Base-by-base conservation (phyloP, 2,888 invertebrate species). In the Drosophila monieri region DNA sequence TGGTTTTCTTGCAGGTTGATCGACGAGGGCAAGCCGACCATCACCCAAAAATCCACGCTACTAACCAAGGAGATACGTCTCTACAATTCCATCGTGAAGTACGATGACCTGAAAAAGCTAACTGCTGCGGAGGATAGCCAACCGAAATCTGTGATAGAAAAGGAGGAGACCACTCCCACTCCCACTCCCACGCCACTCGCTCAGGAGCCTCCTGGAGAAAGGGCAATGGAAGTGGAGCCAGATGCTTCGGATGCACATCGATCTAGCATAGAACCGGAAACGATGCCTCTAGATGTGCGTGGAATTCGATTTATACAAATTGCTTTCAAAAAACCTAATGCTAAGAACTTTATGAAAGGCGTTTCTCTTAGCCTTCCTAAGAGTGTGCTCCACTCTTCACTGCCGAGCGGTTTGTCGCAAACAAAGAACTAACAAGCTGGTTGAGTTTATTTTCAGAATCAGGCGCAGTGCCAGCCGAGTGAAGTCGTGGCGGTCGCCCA, bases 61-160 rank as follows among this genome's bases (percentile, higher is more conserved):
- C 78, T 91, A 46, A 89, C 90, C 32, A 62, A 78, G 37, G 88
- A 90, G 71, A 91, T 91, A 39, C 90, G 90, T 64, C 53, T 77
- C 15, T 90, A 91, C 25, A 91, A 91, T 73, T 74, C 85, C n/a
- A 71, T 85, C 12, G 60, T 68, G 23, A 83, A 79, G 56, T 85
- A 66, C 55, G 73, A 77, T 18, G 81, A 90, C 69, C 51, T 88
- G 18, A 15, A 43, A 3, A 64, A 62, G 4, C 39, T 66, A 5
- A 12, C 49, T 4, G 41, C 55, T 1, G 43, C 43, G 8, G 12
- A 30, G 44, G 12, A 1, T 6, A 15, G 35, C 35, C 27, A 64
- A 9, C 14, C 37, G 14, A 35, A 30, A 15, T 30, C 66, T 64
- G 62, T 65, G 66, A 64, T 64, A 8, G 53, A 27, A 30, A 6